These are phyloP conservation scores for Zygothrica quintamaculata DNA, from an alignment of 2,888 invertebrate species.

Conservation along the genomic window DNA sequence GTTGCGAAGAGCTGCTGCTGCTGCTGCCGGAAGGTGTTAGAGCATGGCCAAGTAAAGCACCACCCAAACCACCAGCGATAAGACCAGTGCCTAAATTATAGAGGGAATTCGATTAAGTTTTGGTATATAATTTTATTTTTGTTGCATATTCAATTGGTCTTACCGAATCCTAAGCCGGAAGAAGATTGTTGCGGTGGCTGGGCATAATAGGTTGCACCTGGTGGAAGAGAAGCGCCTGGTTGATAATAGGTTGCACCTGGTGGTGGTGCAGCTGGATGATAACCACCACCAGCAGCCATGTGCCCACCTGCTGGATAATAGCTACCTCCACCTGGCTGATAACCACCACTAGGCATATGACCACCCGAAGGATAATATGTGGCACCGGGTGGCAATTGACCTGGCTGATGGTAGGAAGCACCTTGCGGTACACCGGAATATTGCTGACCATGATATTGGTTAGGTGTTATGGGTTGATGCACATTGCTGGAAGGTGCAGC, in stretches of 20 bases:
- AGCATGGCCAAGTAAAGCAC: slow-evolving; percentile 82
- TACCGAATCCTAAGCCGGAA: slow-evolving; percentile 83
- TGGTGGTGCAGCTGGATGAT: slow-evolving; percentile 65
- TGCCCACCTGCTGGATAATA: slow-evolving; percentile 70
- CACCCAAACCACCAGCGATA: slow-evolving; percentile 82
- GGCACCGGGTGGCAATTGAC: slow-evolving; percentile 65
- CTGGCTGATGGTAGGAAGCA: slow-evolving; percentile 64
- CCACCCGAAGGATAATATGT: slow-evolving; percentile 64
- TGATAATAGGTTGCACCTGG: slow-evolving; percentile 76
- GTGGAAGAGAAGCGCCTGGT: slow-evolving; percentile 70
- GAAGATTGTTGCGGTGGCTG: slow-evolving; percentile 80
- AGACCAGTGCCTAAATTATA: slow-evolving; percentile 83
- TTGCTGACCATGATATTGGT: slow-evolving; percentile 71
- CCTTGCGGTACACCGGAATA: slow-evolving; percentile 62
- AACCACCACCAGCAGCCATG: too few species aligned
- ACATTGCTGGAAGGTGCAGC: slow-evolving; percentile 65
- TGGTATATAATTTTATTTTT: too few species aligned
- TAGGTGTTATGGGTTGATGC: slow-evolving; percentile 77
- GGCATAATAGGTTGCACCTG: slow-evolving; percentile 74
- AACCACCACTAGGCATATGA: slow-evolving; percentile 36
- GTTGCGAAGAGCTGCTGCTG: slow-evolving; percentile 67
- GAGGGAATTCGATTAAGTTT: too few species aligned
- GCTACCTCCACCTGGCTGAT: slow-evolving; percentile 55
- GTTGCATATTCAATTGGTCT: slow-evolving; percentile 26
- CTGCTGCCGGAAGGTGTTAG: slow-evolving; percentile 80